Conservation (phyloP, 2,888 invertebrate species). For the Caenorhabditis wallacei region DNA sequence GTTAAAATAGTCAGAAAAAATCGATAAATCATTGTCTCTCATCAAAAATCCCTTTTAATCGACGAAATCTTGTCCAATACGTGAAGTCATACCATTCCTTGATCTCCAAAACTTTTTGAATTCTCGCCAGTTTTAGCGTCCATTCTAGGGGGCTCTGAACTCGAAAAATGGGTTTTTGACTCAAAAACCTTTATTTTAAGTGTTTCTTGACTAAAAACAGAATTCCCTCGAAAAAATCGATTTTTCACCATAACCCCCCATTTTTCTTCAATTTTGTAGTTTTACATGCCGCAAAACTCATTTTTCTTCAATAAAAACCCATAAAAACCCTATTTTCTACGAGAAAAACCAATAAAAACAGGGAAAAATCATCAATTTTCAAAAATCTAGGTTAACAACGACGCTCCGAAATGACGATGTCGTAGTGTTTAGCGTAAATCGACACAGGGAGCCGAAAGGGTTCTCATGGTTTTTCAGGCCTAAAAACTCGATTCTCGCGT, state of each 20-base stretch:
- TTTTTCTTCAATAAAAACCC: too few relatives aligned
- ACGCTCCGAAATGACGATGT: conserved; percentile 6
- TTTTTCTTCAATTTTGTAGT: too few relatives aligned
- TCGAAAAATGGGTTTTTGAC: not conserved
- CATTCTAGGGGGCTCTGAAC: conserved; percentile 14
- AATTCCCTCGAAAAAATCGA: too few relatives aligned
- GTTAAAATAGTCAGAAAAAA: not conserved
- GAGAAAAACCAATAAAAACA: not conserved
- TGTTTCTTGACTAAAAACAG: too few relatives aligned
- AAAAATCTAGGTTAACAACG: not conserved
- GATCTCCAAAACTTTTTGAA: conserved; percentile 18
- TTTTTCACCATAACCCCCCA: too few relatives aligned
- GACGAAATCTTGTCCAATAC: conserved; percentile 14
- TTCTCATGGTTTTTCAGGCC: not conserved
- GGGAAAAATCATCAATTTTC: not conserved
- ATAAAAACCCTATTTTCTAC: not conserved
- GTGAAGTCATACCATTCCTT: conserved; percentile 37
- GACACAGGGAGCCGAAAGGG: not conserved
- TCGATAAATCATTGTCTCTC: not conserved
- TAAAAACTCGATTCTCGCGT: not conserved
- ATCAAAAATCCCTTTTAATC: not conserved
- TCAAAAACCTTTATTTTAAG: too few relatives aligned
- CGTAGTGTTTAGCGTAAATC: not conserved
- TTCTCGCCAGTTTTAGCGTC: conserved; percentile 21
- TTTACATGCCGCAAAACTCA: too few relatives aligned